A percentile compares a stretch with the other conserved stretches of the same genome.
Conservation (phyloP, 2,797 vertebrate species). For the Kryptolebias ocellatus region DNA sequence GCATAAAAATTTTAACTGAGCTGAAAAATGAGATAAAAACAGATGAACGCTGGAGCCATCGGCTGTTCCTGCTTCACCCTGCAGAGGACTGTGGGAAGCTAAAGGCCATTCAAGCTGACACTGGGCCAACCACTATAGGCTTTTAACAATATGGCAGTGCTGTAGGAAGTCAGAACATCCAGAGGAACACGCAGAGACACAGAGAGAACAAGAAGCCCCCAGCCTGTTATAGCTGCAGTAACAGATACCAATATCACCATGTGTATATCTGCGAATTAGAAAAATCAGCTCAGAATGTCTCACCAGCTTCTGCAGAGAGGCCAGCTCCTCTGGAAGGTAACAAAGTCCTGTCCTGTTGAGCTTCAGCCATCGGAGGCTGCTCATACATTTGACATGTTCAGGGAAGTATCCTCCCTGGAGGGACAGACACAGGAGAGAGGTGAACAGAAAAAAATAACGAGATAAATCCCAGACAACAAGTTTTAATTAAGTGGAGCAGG, state of each 20-base stretch:
- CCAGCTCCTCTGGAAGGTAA: conserved; percentile 96
- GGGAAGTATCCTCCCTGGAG: conserved; percentile 95
- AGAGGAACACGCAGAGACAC: neutral
- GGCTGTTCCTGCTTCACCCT: neutral
- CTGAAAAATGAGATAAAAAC: neutral
- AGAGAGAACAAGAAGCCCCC: neutral
- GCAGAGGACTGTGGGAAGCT: neutral
- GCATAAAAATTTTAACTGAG: neutral
- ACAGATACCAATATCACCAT: too few species aligned
- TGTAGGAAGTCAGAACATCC: neutral
- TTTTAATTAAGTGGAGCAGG: neutral
- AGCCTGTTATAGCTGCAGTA: too few species aligned
- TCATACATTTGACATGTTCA: conserved; percentile 96
- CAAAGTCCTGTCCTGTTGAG: conserved; percentile 95
- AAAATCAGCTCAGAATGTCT: conserved; percentile 45
- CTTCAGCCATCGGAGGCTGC: conserved; percentile 97
- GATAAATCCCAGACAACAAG: neutral
- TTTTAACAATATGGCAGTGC: neutral
- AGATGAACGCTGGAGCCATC: neutral
- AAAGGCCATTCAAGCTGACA: neutral
- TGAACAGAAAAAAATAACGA: neutral
- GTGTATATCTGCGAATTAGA: too few species aligned
- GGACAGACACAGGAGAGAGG: neutral
- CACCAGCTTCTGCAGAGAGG: conserved; percentile 96
- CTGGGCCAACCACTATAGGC: neutral